Evolutionary conservation across 53 echinoderm and acorn worm species (phyloP), one percentile per base, ranked within the genome.

Genomic region (Holothuria scabra): DNA sequence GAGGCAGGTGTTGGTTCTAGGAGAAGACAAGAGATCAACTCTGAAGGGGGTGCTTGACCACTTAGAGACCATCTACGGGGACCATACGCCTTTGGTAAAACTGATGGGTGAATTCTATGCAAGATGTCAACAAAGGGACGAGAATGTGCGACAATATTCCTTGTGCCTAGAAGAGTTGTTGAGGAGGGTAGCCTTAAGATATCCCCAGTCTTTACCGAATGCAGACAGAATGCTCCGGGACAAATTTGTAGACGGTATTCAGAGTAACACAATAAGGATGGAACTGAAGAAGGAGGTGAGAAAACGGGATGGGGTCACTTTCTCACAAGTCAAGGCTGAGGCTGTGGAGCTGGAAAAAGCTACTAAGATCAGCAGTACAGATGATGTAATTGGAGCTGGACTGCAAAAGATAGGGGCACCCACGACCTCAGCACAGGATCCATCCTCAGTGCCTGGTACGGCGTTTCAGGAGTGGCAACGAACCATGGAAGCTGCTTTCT

Each of bases 31-130:
- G 13, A 28, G 66, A 26, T 28, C 66, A 24, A 28, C 25, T 28
- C 66, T 66, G 28, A 33, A 66, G 28, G 66, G 18, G 32, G 66
- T 66, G 0, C 29, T 66, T 24, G 32, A 28, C 28, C 66, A 66
- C 29, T 28, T 66, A 66, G 26, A 66, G 31, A 66, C 25, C 5
- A 66, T 66, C 9, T 74, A 74, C 44, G 74, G 38, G 16, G 74
- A 74, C 74, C 33, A 74, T 18, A 74, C 74, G 24, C 74, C 74
- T n/a, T 25, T 41, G 46, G 25, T 23, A 18, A 41, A 34, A 6
- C 74, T 74, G 46, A 74, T 74, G 74, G 46, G 74, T 41, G 37
- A 74, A 19, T 74, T 74, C 49, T 74, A 74, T 18, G 20, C 74
- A 19, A 41, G 74, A 41, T 19, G 23, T 44, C 74, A 74, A 44